Base-by-base conservation (phyloP, 2,113 vertebrate species). In the Sinocyclocheilus maitianheensis region DNA sequence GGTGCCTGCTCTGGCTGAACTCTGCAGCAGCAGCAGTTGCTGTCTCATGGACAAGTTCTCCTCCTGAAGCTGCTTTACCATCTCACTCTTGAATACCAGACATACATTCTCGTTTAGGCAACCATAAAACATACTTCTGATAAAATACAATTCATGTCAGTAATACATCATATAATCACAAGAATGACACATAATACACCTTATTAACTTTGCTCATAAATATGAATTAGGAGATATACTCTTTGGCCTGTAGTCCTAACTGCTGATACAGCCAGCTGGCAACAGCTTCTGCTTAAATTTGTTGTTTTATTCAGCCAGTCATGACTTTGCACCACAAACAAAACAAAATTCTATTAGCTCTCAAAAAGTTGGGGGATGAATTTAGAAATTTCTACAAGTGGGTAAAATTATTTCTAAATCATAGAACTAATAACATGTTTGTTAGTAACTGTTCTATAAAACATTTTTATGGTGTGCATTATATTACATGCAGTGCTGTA, bases 31-130 rank as follows among this genome's bases (percentile, higher is more conserved):
- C 76, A 87, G 40, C 46, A 93, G 90, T 76, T 89, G 53, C 46
- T 92, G 91, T 53, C 55, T 90, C 80, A 92, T 77, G 48, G 37
- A 74, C 43, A 89, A 13, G 3, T 91, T 89, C 30, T 94, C 91
- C 60, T 89, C 20, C 83, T 90, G 91, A 10, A 92, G 86, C 43
- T 83, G 88, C 67, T 75, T 87, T 1, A 87, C 46, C 1, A 86
- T 40, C 7, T 84, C 85, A 22, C 24, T 92, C 96, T 97, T 82
- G n/a, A 88, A 43, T 55, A 24, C 4, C 43, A 69, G 51, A 30
- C 11, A 75, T 11, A 74, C 26, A 82, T 22, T 82, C 1, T 43
- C 43, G 6, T 40, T 62, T 62, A 79, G 26, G 13, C 5, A 65
- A 26, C 5, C 7, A 82, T 46, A 65, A 7, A 43, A 9, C 10